These are phyloP conservation scores for Cygnus atratus DNA, from an alignment of 2,113 vertebrate species.

Conservation along the genomic window DNA sequence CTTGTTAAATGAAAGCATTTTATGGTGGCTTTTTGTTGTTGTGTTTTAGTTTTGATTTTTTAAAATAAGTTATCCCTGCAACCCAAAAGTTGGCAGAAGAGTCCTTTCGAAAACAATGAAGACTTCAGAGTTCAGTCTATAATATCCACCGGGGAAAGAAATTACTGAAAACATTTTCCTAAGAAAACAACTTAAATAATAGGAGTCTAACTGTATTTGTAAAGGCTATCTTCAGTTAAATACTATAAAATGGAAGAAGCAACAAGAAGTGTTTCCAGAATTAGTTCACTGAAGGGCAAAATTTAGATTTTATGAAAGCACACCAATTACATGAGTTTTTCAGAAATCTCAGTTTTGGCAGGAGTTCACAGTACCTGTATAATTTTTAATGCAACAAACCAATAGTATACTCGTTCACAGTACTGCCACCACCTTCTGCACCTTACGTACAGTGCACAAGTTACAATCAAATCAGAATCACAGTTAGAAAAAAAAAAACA, in stretches of 20 bases:
- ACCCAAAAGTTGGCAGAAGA: not conserved
- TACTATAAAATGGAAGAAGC: not conserved
- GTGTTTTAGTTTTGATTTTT: not conserved
- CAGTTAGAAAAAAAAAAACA: no score
- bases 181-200: not conserved
- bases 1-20: not conserved
- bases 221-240: not conserved
- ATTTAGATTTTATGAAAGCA: not conserved
- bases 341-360: not conserved
- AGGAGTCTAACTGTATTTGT: not conserved
- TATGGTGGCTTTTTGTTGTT: not conserved
- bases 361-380: not conserved
- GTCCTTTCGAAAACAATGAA: not conserved
- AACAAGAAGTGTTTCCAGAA: not conserved
- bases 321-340: not conserved
- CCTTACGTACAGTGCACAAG: not conserved
- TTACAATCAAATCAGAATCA: not conserved
- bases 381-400: not conserved
- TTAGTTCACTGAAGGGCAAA: not conserved
- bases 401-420: rapidly evolving
- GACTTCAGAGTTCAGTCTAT: not conserved
- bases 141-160: not conserved
- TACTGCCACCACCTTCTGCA: not conserved
- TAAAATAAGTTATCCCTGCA: not conserved
- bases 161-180: not conserved